These are phyloP conservation scores for Marcusenius ussheri DNA, from an alignment of 2,113 vertebrate genomes.

Conservation along the genomic window DNA sequence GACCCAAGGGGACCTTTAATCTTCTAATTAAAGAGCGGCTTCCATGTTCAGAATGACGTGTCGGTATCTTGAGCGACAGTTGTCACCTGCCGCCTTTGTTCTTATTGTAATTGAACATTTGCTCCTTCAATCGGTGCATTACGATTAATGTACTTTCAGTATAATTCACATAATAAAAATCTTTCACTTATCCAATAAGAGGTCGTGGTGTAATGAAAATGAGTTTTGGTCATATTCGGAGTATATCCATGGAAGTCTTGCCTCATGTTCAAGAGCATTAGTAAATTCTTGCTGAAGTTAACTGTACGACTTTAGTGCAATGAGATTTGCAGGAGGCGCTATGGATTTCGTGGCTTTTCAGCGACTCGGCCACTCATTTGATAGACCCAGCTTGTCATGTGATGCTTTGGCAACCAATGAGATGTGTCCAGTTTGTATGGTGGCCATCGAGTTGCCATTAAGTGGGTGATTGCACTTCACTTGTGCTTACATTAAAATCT, in stretches of 20 bases:
- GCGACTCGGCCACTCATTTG: neutral
- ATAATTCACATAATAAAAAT: neutral
- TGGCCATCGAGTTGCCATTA: neutral
- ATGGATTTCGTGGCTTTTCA: neutral
- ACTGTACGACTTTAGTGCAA: neutral
- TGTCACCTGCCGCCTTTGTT: neutral
- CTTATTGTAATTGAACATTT: neutral
- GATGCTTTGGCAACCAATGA: neutral
- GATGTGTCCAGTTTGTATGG: neutral
- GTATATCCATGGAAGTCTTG: neutral
- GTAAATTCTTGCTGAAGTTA: neutral
- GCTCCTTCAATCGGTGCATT: neutral
- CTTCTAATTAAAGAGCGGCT: neutral
- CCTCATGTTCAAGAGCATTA: neutral
- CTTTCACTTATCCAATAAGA: neutral
- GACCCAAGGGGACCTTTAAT: slow-evolving; percentile 5
- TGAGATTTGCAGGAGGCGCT: neutral
- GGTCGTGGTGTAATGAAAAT: neutral
- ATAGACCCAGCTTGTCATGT: neutral
- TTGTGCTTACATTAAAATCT: neutral
- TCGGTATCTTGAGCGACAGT: neutral
- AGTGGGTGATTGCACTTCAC: neutral
- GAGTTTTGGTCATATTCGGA: neutral
- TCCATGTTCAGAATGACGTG: neutral
- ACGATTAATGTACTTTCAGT: neutral